Base-by-base conservation (phyloP, 2,888 invertebrate species). In the Andrena flavipes region DNA sequence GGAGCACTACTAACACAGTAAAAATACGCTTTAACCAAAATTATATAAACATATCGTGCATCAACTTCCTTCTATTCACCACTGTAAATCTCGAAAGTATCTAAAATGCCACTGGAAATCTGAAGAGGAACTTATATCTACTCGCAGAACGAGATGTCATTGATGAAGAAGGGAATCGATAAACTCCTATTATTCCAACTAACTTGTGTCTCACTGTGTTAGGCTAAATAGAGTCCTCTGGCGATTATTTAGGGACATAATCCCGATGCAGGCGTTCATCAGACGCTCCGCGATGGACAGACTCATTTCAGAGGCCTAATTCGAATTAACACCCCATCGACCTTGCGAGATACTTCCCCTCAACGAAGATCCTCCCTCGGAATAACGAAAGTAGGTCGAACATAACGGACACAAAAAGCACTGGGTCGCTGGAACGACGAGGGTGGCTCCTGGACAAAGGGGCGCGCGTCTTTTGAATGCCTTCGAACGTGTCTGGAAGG, bases 361-460 rank as follows among this genome's bases (percentile, higher is more conserved):
- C 56, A 26, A 51, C 26, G 76, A 70, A 62, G 80, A 60, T 42
- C 33, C 62, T 23, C 35, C 13, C 33, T 16, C 62, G 62, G 63
- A 76, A 79, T 70, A 75, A 54, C 30, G 33, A 67, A 86, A 86
- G 64, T 86, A 64, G 86, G 84, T 86, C 84, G 84, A 76, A 77
- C 60, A 70, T 64, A 72, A 33, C 70, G 56, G 76, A 60, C 42
- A 69, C 72, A 72, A 67, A 72, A 76, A 78, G 75, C 70, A 81
- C 63, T 68, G n/a, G 77, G 74, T 77, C 48, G 67, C 20, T 51
- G 67, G 73, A n/a, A 70, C 59, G 60, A n/a, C 23, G 67, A 73
- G 68, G 74, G 81, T 64, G 30, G 70, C 59, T 64, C 67, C 56
- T 13, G 63, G 71, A 84, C 74, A 81, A 81, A 81, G 68, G 81